Base-by-base conservation (phyloP, 2,797 vertebrate species). In the Sebastes variabilis region DNA sequence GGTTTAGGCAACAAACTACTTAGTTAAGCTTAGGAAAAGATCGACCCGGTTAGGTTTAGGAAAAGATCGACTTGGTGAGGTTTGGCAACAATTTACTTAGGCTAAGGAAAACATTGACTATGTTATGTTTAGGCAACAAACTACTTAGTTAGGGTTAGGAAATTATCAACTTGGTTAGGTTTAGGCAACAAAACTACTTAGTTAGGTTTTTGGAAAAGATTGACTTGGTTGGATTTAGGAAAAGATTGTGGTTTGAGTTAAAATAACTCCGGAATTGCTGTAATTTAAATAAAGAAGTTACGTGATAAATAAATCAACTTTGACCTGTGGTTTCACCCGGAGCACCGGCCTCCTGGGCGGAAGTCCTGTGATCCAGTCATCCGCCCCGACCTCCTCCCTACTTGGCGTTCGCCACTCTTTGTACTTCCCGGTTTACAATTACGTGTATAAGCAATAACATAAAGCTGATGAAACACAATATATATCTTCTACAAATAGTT, bases 401-500 rank as follows among this genome's bases (percentile, higher is more conserved):
- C 18, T 20, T 49, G 18, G 46, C 46, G 8, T 49, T 49, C 46
- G 18, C 46, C 4, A 49, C 46, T n/a, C 46, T n/a, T 2, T 49
- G 18, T 49, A 49, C 18, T 49, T n/a, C 46, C 18, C 18, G 8
- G 8, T 49, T 20, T 20, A 20, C 18, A 49, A n/a, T 49, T 49
- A 20, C 8, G 1, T 49, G 18, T 7, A 29, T 6, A 25, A 32
- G 59, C 10, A 5, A 22, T 30, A 16, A 54, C 22, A 36, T 9
- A 1, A 10, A 54, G 55, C 22, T 65, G n/a, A 80, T 65, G 25
- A 58, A 86, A 70, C 4, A 59, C 4, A 69, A 25, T 46, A 22
- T 12, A 24, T 46, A n/a, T 66, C 38, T 72, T 58, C n/a, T 55
- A 14, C 34, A 79, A 75, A 59, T 38, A 74, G 59, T 20, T 64